These are phyloP conservation scores for Oryzias celebensis DNA, from an alignment of 2,113 vertebrate species.

Conservation along the genomic window DNA sequence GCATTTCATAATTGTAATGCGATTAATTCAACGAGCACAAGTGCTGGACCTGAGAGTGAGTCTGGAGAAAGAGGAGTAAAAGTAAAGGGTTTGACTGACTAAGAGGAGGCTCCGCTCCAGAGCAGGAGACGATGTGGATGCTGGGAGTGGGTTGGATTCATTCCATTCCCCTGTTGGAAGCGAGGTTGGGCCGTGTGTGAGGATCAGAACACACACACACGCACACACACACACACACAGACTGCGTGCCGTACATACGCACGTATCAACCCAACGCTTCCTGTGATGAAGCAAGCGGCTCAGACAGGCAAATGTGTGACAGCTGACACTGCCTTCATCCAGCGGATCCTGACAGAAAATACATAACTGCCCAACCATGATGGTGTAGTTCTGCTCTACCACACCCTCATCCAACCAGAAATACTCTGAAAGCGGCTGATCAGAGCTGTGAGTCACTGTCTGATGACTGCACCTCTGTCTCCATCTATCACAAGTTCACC, in stretches of 20 bases:
- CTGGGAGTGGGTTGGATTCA: conserved; percentile 64
- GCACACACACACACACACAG: conserved; percentile 4
- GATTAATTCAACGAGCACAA: conserved; percentile 71
- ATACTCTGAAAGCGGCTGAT: conserved; percentile 28
- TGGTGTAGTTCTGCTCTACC: conserved; percentile 9
- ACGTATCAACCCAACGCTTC: conserved; percentile 22
- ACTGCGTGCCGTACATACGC: conserved; percentile 12
- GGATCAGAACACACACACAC: conserved; percentile 30
- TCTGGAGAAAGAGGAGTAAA: conserved; percentile 38
- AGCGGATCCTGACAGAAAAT: no score
- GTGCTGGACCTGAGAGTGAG: conserved; percentile 59
- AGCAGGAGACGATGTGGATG: conserved; percentile 59
- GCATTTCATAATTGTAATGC: conserved; percentile 70
- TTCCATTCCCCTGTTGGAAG: conserved; percentile 44
- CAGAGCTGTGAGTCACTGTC: conserved; percentile 56
- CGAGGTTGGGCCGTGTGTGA: conserved; percentile 40
- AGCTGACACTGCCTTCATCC: conserved; percentile 8
- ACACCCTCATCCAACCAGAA: conserved; percentile 39
- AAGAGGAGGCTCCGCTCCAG: conserved; percentile 32
- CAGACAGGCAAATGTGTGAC: conserved; percentile 16
- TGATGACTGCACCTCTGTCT: conserved; percentile 23
- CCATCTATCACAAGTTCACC: conserved; percentile 1
- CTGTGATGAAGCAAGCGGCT: conserved; percentile 26
- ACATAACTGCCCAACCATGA: no score
- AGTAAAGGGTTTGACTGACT: conserved; percentile 36